These are phyloP conservation scores for Bergia sp. DNA, from an alignment of 92 coral and sea anemone genomes.

Conservation along the genomic window DNA sequence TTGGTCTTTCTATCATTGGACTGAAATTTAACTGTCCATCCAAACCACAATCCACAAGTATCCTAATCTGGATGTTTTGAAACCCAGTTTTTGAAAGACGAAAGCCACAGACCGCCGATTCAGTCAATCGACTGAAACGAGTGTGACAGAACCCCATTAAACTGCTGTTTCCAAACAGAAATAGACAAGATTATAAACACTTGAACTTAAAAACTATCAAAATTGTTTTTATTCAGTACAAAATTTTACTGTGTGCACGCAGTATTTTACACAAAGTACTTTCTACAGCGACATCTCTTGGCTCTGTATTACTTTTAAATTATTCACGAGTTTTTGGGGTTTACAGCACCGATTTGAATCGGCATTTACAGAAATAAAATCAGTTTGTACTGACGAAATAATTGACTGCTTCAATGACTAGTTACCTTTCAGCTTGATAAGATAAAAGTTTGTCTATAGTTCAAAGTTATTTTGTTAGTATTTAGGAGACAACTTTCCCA, in stretches of 20 bases:
- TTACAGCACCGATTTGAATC: conserved; percentile 12
- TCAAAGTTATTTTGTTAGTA: background rate
- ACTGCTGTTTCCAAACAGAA: background rate
- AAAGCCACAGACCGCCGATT: background rate
- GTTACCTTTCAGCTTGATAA: conserved; percentile 5
- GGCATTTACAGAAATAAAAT: conserved; percentile 21
- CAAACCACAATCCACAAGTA: background rate
- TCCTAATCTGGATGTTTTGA: background rate
- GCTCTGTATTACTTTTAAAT: conserved; percentile 29
- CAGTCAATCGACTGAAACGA: conserved; percentile 2
- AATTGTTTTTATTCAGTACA: conserved; percentile 41
- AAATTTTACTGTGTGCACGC: conserved; percentile 34
- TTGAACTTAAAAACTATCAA: conserved; percentile 41
- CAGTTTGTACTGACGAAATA: conserved; percentile 11
- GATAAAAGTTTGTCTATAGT: conserved; percentile 13
- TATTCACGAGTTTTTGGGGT: conserved; percentile 21
- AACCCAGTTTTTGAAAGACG: background rate
- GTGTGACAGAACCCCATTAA: background rate
- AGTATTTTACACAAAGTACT: conserved; percentile 9
- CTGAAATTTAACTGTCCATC: background rate
- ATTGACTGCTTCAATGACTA: conserved; percentile 13
- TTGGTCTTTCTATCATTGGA: too few relatives aligned
- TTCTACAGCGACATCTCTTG: conserved; percentile 16
- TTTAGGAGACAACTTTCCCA: background rate
- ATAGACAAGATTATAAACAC: conserved; percentile 6